Evolutionary conservation across 2,113 vertebrate species (phyloP).

Genomic region (Tragelaphus imberbis): DNA sequence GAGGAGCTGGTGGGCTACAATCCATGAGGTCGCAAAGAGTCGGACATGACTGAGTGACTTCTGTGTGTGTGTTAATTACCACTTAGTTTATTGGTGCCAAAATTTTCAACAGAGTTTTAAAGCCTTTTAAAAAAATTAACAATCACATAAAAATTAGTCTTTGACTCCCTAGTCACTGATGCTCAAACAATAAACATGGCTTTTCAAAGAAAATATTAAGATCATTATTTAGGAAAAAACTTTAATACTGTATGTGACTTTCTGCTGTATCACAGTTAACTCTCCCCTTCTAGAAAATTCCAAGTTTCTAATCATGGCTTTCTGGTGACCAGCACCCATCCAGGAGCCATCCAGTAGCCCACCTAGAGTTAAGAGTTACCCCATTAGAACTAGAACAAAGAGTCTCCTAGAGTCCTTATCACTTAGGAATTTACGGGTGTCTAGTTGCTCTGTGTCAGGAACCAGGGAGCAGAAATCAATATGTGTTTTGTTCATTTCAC

Average conservation of each 20-base stretch:
- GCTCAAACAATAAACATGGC: neutral
- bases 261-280: neutral
- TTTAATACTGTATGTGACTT: neutral
- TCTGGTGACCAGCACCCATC: neutral
- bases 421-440: neutral
- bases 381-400: neutral
- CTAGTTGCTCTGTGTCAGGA: neutral
- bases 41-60: no score
- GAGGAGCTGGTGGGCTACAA: no score
- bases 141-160: neutral
- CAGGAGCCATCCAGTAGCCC: neutral
- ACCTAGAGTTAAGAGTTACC: neutral
- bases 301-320: neutral
- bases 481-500: neutral
- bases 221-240: neutral
- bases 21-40: no score
- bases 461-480: neutral
- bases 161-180: neutral
- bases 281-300: neutral
- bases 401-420: neutral
- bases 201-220: neutral
- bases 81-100: neutral
- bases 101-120: neutral
- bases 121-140: neutral
- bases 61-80: neutral